Base-by-base conservation (phyloP, 1,140 invertebrate genomes). In the Acromyrmex charruanus region DNA sequence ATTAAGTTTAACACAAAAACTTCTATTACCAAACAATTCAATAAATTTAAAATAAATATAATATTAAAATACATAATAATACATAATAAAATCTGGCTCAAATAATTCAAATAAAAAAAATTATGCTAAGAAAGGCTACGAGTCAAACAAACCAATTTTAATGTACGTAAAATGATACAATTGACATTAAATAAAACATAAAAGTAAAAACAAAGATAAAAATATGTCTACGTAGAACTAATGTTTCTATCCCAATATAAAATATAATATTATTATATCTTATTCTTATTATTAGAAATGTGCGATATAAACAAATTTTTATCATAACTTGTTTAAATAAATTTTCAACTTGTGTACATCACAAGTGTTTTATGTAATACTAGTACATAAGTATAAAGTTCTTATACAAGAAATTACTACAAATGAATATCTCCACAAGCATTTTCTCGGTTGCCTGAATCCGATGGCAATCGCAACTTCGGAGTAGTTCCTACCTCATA, bases 361-460 rank as follows among this genome's bases (percentile, higher is more conserved):
- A 12, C 31, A 1, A 31, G 16, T 9, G 69, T 16, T 1, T 21
- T 35, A 51, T 7, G 44, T 77, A 74, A 58, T 74, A 58, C 2
- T 16, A 6, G 0, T 35, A 9, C 35, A 39, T 14, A 16, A 55
- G 28, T 55, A 58, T 58, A 58, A 28, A 71, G 18, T 74, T 74
- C 18, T 55, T 58, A 28, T 21, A 59, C 18, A 39, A 39, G 74
- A 44, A 7, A 14, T 77, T 61, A 12, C 14, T 77, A 61, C 21
- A 59, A 77, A 59, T 61, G 21, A 51, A 77, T 77, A 77, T 61
- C 72, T 75, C n/a, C 1, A 55, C 71, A 55, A 55, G 51, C 5
- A 77, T 51, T 59, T 77, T 59, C 21, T 61, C 74, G 71, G 25
- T 74, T 58, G 18, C 28, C 31, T 35, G 18, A 58, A 58, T 58